These are phyloP conservation scores for Philonicus albiceps DNA, from an alignment of 2,888 invertebrate genomes.

Conservation along the genomic window DNA sequence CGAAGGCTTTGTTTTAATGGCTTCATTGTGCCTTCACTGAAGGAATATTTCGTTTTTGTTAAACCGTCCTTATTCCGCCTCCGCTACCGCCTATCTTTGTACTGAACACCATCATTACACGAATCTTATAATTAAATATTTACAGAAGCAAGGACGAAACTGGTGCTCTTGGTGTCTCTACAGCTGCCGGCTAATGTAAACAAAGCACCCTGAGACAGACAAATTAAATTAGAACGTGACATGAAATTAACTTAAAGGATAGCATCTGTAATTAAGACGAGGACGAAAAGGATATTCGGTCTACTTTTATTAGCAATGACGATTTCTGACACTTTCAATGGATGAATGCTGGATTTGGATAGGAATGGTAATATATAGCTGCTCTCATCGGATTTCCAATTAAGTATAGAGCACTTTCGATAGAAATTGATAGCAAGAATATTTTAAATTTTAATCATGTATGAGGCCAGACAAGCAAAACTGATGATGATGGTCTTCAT, in stretches of 20 bases:
- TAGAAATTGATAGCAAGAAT: background rate
- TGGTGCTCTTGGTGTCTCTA: background rate
- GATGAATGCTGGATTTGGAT: background rate
- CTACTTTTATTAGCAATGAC: background rate
- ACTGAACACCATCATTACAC: background rate
- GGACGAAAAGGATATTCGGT: background rate
- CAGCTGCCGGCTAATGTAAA: background rate
- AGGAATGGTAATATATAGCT: background rate
- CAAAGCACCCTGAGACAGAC: background rate
- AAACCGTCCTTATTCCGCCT: background rate
- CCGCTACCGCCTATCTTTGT: background rate
- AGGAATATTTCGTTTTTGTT: background rate
- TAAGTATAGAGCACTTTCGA: background rate
- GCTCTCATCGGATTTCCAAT: background rate
- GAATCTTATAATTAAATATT: conserved; percentile 23
- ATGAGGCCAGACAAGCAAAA: no score
- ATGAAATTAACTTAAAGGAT: conserved; percentile 16
- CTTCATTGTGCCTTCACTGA: background rate
- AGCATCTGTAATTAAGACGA: conserved; percentile 9
- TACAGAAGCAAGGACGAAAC: background rate
- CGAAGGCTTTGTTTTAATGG: background rate
- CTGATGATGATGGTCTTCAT: no score
- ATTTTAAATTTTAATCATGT: background rate
- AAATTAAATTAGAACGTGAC: conserved; percentile 26
- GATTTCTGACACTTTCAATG: conserved; percentile 18